Evolutionary conservation across 2,113 vertebrate genomes (phyloP), one percentile per base, ranked within the genome.

Genomic region (Carettochelys insculpta): DNA sequence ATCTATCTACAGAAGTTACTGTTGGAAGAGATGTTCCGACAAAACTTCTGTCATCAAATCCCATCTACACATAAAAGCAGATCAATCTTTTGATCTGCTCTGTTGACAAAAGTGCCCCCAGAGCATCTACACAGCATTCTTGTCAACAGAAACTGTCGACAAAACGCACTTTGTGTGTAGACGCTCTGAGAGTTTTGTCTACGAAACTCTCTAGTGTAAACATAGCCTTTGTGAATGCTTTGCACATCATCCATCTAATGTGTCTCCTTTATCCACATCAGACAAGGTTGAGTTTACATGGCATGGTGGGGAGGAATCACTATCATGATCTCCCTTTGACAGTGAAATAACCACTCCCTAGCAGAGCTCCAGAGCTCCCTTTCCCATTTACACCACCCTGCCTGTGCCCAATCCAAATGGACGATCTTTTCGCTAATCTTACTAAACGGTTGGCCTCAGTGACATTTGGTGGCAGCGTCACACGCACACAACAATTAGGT

Each of bases 221-320:
- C n/a, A n/a, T n/a, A n/a, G n/a, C n/a, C n/a, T 81, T 47, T 77
- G 41, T 14, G 71, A 50, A 50, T 27, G 43, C 2, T 85, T 83
- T 8, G 9, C 1, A 22, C 29, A 9, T 17, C n/a, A 8, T 9
- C 48, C 14, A 14, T 50, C 1, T 5, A 20, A 12, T 13, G 24
- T 2, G 9, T 22, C 1, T 1, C 19, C 47, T 86, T 76, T 48
- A 31, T 29, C 58, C 29, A 10, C 3, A 17, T 0, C 4, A 83
- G 7, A 68, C 8, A 73, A 27, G 0, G 1, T 29, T 3, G 31
- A 43, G 24, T 13, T 73, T 73, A 41, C 22, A 25, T 27, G 11
- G 38, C 68, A 73, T 43, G n/a, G n/a, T n/a, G 61, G 19, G n/a
- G 31, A 4, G 34, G 34, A n/a, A 16, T n/a, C 61, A 65, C 8